Evolutionary conservation across 1,140 invertebrate species (phyloP), one percentile per base, ranked within the genome.

Genomic region (Ceratosolen fusciceps): DNA sequence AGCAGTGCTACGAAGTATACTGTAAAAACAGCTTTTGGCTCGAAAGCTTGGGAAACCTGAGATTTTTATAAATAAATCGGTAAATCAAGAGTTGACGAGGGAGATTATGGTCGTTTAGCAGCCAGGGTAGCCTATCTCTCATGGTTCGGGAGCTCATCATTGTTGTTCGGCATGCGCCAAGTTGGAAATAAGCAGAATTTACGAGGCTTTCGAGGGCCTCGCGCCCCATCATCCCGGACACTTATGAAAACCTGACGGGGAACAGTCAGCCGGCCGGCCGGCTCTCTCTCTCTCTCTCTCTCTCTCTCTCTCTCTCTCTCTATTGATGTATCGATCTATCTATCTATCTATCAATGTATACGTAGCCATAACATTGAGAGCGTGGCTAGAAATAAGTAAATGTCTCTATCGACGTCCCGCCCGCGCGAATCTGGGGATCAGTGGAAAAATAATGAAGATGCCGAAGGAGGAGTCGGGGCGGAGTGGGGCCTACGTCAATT

Each of bases 61-160:
- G 75, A 77, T 77, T 77, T 77, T 77, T 77, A 77, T 70, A 77
- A 77, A 77, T 77, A 77, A 77, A 77, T 70, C 37, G n/a, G 62
- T 76, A 76, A 76, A 67, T 67, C 60, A 76, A 67, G 60, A 29
- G 60, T 67, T 52, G 74, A 67, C 37, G 74, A 67, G 43, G 37
- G 29, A 54, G 60, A 21, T 54, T 67, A 34, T 26, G 60, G 39
- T 65, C 31, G 60, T 37, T 65, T 37, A 37, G 60, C n/a, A n/a
- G 8, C 8, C 34, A 9, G n/a, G n/a, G n/a, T n/a, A n/a, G 19
- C 34, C 21, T 31, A 37, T 26, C n/a, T 56, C 16, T 54, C 12
- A 47, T 31, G 58, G 58, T 65, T 65, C 52, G 58, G 8, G 56
- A 75, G n/a, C 19, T 62, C 26, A 43, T 74, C 37, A 56, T 21